Percentiles rank a stretch among this genome's conserved stretches.
These are phyloP conservation scores for Liolophura sinensis DNA, from an alignment of 1,140 invertebrate genomes.

Conservation along the genomic window DNA sequence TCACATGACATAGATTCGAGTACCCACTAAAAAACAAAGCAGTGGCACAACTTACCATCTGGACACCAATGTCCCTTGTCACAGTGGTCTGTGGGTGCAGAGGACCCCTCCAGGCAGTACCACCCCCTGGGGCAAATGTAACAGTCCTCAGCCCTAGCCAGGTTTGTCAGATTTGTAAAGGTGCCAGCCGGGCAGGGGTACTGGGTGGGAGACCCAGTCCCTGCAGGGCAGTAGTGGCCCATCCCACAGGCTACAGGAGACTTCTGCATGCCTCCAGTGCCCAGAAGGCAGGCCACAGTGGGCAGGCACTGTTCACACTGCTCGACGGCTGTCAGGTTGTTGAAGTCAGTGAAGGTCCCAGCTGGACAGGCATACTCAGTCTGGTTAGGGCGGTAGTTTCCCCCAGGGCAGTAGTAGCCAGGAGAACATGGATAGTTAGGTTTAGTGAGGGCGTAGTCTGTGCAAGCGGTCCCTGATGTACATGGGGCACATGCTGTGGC, in stretches of 20 bases:
- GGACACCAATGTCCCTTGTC: constrained; percentile 49
- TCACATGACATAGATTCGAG: too few relatives aligned
- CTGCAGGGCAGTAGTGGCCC: constrained; percentile 50
- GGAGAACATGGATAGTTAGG: constrained; percentile 48
- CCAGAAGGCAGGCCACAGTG: constrained; percentile 36
- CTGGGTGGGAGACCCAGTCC: constrained; percentile 35
- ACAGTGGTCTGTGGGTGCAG: constrained; percentile 39
- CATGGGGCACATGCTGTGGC: constrained; percentile 34
- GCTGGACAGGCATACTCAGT: constrained; percentile 50
- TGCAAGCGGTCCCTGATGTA: constrained; percentile 47
- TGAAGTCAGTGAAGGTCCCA: constrained; percentile 47
- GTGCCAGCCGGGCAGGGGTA: constrained; percentile 47
- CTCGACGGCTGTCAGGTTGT: constrained; percentile 44
- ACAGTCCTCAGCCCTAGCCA: constrained; percentile 40
- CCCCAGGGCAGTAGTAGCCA: constrained; percentile 51
- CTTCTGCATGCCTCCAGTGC: constrained; percentile 49
- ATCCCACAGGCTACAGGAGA: constrained; percentile 46
- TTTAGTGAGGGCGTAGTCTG: constrained; percentile 37
- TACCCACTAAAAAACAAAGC: background rate
- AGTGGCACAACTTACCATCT: constrained; percentile 30
- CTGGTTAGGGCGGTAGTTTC: constrained; percentile 42
- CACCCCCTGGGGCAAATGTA: constrained; percentile 45
- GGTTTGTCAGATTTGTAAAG: constrained; percentile 49
- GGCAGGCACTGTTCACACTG: constrained; percentile 47
- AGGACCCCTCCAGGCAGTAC: constrained; percentile 48